phyloP scores from a whole-genome alignment of 1,140 invertebrate genomes.

The Drosophila mayri region DNA sequence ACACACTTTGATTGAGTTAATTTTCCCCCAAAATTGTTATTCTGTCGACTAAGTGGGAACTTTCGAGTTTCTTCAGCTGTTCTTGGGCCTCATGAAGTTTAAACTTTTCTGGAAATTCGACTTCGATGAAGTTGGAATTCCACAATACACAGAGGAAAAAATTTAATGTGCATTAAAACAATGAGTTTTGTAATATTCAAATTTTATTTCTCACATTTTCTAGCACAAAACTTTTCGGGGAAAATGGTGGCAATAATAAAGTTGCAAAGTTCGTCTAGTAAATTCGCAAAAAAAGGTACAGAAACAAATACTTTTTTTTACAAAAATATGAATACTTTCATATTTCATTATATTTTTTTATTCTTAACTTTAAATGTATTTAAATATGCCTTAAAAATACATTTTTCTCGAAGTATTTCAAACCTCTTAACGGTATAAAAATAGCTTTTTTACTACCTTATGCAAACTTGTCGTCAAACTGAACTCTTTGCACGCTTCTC shows the following conservation, averaged over 20 bases:
- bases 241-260: neutral
- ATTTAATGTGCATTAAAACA: too few relatives aligned
- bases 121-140: slow-evolving; percentile 13
- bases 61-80: slow-evolving; percentile 24
- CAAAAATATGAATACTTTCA: neutral
- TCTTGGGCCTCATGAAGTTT: neutral
- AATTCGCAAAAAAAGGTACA: neutral
- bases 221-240: too few relatives aligned
- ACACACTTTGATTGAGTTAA: slow-evolving; percentile 30
- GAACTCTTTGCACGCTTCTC: slow-evolving; percentile 24
- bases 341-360: neutral
- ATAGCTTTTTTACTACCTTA: slow-evolving; percentile 60
- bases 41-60: slow-evolving; percentile 10
- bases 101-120: slow-evolving; percentile 28
- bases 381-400: too few relatives aligned
- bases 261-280: neutral
- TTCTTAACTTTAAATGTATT: too few relatives aligned
- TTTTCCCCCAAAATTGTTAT: slow-evolving; percentile 22
- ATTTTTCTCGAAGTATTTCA: slow-evolving; percentile 10
- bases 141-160: slow-evolving; percentile 1
- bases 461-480: slow-evolving; percentile 61
- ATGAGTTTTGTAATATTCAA: neutral
- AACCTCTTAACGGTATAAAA: slow-evolving; percentile 49
- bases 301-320: too few relatives aligned
- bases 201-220: neutral